Conservation (phyloP, 2,113 vertebrate species). For the Phyllostomus hastatus region DNA sequence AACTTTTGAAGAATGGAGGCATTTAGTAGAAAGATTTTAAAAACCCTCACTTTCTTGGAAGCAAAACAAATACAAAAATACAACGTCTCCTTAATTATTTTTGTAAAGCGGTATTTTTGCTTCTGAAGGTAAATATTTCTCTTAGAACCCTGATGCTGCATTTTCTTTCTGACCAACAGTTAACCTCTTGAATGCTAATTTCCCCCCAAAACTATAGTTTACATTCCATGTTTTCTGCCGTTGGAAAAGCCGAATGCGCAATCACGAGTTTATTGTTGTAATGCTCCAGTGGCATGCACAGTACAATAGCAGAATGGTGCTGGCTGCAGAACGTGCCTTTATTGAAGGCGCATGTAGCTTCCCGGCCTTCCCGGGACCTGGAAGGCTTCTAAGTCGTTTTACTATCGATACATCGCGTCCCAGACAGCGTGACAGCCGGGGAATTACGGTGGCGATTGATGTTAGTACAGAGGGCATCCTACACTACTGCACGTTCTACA, state of each 20-base stretch:
- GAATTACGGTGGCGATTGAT: not conserved
- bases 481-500: conserved; percentile 5
- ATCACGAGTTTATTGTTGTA: not conserved
- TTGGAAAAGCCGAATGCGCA: not conserved
- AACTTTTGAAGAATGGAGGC: not conserved
- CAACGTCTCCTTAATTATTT: not conserved
- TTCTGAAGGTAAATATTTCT: conserved; percentile 24
- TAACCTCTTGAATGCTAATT: not conserved
- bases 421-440: not conserved
- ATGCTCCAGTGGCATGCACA: not conserved
- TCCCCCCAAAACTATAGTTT: not conserved
- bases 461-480: not conserved
- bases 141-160: not conserved
- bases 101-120: not conserved
- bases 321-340: not conserved
- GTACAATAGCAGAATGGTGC: not conserved
- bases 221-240: not conserved
- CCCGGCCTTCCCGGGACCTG: not conserved
- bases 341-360: conserved; percentile 27
- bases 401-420: conserved; percentile 7
- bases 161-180: not conserved
- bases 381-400: conserved; percentile 55
- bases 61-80: conserved; percentile 13
- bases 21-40: not conserved
- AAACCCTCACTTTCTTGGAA: not conserved